These are phyloP conservation scores for Cuniculus paca DNA, from an alignment of 2,797 vertebrate genomes.

Conservation along the genomic window DNA sequence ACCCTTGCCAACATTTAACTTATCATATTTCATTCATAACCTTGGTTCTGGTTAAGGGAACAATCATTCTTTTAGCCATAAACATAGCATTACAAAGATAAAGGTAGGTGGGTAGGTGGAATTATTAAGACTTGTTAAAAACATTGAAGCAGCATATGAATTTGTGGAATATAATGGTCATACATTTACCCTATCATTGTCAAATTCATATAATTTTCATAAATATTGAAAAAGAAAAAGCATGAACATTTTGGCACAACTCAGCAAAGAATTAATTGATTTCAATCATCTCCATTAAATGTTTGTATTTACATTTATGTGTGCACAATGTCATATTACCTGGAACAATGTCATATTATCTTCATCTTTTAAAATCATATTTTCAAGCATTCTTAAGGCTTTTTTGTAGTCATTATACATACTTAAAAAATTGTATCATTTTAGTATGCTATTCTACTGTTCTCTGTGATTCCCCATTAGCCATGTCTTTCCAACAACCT, in stretches of 20 bases:
- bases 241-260: neutral
- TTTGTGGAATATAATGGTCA: neutral
- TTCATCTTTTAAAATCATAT: neutral
- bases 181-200: neutral
- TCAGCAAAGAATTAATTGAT: constrained; percentile 3
- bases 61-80: neutral
- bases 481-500: neutral
- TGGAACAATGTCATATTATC: neutral
- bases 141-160: neutral
- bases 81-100: neutral
- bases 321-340: neutral
- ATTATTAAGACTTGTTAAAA: neutral
- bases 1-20: neutral
- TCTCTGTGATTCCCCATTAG: neutral
- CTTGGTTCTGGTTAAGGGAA: neutral
- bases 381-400: constrained; percentile 14
- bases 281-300: neutral
- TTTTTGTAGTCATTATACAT: neutral
- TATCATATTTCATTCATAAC: neutral
- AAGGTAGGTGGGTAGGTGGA: neutral
- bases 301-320: neutral
- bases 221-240: neutral
- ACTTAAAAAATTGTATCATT: neutral
- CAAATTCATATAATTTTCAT: constrained; percentile 19
- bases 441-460: neutral